phyloP scores from a whole-genome alignment of 2,797 vertebrate species.

The Rhodeus uyekii region DNA sequence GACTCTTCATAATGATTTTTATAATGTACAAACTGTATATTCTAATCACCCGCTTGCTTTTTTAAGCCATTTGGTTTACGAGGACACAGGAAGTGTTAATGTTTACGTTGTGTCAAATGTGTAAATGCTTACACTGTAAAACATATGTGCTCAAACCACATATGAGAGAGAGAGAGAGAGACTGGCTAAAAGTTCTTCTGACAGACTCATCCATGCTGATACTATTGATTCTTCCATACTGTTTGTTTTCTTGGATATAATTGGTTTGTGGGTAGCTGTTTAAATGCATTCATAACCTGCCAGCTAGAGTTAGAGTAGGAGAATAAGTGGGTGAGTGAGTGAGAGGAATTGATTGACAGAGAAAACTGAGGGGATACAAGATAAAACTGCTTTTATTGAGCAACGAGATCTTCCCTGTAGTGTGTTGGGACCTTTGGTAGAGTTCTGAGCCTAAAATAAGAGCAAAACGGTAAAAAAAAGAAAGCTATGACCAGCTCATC shows the following conservation, averaged over 20 bases:
- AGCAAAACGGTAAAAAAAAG: neutral
- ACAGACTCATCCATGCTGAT: neutral
- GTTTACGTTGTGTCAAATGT: no score
- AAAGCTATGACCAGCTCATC: neutral
- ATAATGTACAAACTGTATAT: no score
- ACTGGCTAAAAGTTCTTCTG: neutral
- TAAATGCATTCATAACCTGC: conserved; percentile 13
- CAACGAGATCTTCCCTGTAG: neutral
- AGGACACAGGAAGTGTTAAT: no score
- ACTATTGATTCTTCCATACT: neutral
- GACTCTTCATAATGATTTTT: no score
- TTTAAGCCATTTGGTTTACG: no score
- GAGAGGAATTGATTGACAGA: neutral
- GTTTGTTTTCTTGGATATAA: conserved; percentile 3
- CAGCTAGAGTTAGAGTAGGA: conserved; percentile 6
- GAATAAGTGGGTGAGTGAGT: neutral
- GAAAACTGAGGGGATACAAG: neutral
- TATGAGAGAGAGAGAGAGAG: no score
- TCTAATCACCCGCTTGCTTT: no score
- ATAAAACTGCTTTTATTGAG: neutral
- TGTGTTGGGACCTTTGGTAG: neutral
- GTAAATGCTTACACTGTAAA: no score
- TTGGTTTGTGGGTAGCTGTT: conserved; percentile 1
- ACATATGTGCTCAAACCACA: no score
- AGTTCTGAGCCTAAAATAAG: neutral